phyloP scores from a whole-genome alignment of 2,888 invertebrate genomes.

The Escarpia spicata region DNA sequence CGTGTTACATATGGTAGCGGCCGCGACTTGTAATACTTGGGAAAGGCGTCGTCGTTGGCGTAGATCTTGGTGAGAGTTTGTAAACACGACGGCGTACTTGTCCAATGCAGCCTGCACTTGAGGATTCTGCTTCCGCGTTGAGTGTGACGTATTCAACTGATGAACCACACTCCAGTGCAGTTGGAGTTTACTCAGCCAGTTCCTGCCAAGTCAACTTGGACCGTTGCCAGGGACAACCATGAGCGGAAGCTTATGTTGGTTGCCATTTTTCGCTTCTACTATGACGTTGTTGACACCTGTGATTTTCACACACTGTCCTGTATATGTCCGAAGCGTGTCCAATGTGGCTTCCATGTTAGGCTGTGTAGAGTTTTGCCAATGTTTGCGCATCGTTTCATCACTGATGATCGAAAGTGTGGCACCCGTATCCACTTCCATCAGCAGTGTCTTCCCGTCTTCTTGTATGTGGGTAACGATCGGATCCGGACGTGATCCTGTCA shows the following conservation, averaged over 20 bases:
- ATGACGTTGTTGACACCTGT: background rate
- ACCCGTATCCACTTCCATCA: background rate
- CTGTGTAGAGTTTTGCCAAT: background rate
- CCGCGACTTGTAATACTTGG: conserved; percentile 43
- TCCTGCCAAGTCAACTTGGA: background rate
- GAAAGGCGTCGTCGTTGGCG: conserved; percentile 32
- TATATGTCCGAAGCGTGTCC: background rate
- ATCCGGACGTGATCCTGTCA: background rate
- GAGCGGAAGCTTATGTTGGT: background rate
- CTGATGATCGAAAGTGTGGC: background rate
- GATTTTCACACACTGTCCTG: background rate
- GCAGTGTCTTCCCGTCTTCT: background rate
- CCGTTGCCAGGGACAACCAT: conserved; percentile 6
- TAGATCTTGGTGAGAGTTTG: conserved; percentile 28
- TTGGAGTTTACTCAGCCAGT: conserved; percentile 18
- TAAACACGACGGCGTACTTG: conserved; percentile 28
- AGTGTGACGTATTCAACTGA: background rate
- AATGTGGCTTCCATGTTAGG: background rate
- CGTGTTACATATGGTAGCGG: conserved; percentile 39
- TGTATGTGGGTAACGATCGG: background rate
- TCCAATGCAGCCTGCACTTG: background rate
- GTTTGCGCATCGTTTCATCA: background rate
- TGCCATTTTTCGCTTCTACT: background rate
- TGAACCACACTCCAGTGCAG: conserved; percentile 1
- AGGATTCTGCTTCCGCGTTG: background rate